These are phyloP conservation scores for Micronisus gabar DNA, from an alignment of 2,113 vertebrate genomes.

Conservation along the genomic window DNA sequence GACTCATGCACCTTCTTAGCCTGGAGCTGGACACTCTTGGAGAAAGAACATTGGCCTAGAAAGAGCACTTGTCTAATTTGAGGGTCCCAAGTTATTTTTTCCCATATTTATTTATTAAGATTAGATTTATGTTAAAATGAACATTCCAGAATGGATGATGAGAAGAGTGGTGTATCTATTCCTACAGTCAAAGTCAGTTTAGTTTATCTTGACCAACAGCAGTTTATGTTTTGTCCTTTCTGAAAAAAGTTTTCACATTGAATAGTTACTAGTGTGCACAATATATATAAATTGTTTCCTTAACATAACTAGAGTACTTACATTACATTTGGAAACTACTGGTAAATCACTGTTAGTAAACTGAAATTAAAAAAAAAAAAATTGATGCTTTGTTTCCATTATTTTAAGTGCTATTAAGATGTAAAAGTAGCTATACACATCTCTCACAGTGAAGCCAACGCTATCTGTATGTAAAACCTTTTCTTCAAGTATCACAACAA, in stretches of 20 bases:
- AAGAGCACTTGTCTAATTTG: neutral
- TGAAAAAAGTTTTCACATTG: neutral
- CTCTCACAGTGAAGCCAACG: neutral
- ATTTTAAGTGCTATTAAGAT: neutral
- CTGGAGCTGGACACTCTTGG: neutral
- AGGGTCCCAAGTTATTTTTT: neutral
- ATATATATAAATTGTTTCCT: neutral
- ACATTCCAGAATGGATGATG: neutral
- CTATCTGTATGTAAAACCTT: neutral
- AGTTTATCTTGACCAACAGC: neutral
- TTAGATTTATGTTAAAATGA: neutral
- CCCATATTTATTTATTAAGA: neutral
- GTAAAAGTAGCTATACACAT: neutral
- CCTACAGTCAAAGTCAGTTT: neutral
- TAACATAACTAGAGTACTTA: neutral
- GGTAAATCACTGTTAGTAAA: neutral
- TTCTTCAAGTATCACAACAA: neutral
- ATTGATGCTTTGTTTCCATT: neutral
- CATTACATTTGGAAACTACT: neutral
- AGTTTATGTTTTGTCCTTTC: neutral
- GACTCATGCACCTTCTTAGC: neutral
- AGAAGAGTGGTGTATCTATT: neutral
- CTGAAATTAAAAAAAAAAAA: neutral
- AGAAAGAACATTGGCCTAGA: neutral
- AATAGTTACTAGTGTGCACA: neutral